These are phyloP conservation scores for Amblyraja radiata DNA, from an alignment of 2,797 vertebrate species.

Conservation along the genomic window DNA sequence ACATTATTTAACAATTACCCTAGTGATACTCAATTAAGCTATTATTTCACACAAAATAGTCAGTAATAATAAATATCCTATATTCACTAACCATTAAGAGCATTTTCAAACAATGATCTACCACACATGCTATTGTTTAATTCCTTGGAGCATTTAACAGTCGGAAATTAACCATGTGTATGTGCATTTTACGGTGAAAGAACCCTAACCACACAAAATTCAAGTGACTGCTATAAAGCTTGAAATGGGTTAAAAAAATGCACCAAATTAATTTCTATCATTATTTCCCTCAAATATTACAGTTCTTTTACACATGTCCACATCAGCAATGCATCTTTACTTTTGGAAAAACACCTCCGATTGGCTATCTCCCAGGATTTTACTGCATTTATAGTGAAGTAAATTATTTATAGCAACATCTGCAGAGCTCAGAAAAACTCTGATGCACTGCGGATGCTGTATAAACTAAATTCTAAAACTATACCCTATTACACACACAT, in stretches of 20 bases:
- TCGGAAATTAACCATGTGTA: neutral
- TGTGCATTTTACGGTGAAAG: too few relatives aligned
- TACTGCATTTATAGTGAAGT: constrained; percentile 7
- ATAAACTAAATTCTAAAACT: neutral
- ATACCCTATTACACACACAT: neutral
- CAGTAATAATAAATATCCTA: neutral
- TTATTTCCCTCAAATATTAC: neutral
- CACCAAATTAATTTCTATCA: neutral
- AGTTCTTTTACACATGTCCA: neutral
- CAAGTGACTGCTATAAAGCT: neutral
- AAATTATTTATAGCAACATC: constrained; percentile 32
- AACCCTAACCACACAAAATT: neutral
- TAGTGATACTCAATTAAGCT: neutral
- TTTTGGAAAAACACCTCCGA: neutral
- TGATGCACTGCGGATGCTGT: constrained; percentile 10
- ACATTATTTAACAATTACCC: neutral
- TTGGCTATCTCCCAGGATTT: constrained; percentile 1
- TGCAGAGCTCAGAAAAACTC: neutral
- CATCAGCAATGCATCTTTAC: neutral
- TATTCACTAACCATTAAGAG: neutral
- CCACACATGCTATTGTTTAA: neutral
- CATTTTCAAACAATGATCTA: neutral
- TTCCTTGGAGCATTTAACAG: neutral
- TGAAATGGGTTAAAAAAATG: neutral
- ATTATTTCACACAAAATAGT: neutral